A percentile compares a stretch with the other conserved stretches of the same genome.
These are phyloP conservation scores for Spodoptera littoralis DNA, from an alignment of 2,888 invertebrate species.

Conservation along the genomic window DNA sequence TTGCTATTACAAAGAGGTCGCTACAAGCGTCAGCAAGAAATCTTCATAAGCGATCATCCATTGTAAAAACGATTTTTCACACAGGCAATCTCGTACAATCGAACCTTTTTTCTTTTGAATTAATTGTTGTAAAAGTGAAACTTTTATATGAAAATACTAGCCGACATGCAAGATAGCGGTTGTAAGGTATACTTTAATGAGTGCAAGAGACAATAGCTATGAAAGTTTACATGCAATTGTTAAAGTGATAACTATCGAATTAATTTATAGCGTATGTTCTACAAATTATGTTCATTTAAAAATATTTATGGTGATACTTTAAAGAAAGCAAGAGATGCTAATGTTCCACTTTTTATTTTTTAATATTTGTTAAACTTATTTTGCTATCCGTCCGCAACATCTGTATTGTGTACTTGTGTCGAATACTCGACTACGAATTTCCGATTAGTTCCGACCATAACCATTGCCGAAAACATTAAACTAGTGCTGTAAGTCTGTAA, in stretches of 20 bases:
- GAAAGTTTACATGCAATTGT: constrained; percentile 22
- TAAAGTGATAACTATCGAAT: not conserved
- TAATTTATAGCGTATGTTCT: not conserved
- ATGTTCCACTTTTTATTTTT: too few species aligned
- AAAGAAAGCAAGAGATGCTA: too few species aligned
- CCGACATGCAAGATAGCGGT: constrained; percentile 44
- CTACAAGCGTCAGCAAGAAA: constrained; percentile 67
- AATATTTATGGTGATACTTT: too few species aligned
- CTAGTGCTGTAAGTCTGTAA: constrained; percentile 33
- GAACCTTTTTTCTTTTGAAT: constrained; percentile 50
- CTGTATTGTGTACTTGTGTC: constrained; percentile 48
- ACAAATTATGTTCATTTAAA: not conserved
- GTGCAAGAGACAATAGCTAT: constrained; percentile 1
- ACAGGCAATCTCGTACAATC: constrained; percentile 58
- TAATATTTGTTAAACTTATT: constrained; percentile 13
- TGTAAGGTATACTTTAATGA: constrained; percentile 22
- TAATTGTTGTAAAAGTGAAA: constrained; percentile 55
- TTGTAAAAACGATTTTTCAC: constrained; percentile 57
- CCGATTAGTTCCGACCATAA: constrained; percentile 56
- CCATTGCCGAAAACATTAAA: constrained; percentile 55
- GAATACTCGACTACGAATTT: constrained; percentile 49
- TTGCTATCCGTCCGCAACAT: constrained; percentile 33
- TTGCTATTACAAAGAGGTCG: constrained; percentile 63
- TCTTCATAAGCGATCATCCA: constrained; percentile 45
- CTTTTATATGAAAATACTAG: constrained; percentile 40